Base-by-base conservation (phyloP, 2,888 invertebrate genomes). In the Noctua comes region DNA sequence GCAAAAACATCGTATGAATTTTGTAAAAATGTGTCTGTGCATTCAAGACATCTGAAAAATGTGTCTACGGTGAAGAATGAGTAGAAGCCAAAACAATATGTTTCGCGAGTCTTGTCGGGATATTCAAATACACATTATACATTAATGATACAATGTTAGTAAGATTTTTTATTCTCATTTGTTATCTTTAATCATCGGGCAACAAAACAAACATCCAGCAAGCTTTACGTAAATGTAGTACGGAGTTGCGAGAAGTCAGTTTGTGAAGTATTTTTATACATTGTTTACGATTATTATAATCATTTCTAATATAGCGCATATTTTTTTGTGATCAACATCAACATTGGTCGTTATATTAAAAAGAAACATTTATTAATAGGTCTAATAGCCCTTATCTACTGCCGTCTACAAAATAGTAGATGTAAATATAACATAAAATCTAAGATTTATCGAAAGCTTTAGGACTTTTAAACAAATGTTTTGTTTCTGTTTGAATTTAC, bases 401-500 rank as follows among this genome's bases (percentile, higher is more conserved):
- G 77, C 68, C 76, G 59, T 72, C 80, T 73, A 80, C 77, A 76
- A 78, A 43, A 77, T 71, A 68, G 24, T 72, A 68, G 59, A 72
- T 71, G 76, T 77, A 78, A 79, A 79, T 80, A 76, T 51, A 76
- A 62, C 46, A 79, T 80, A 84, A 79, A 80, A 66, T 80, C 40
- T 57, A 74, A 75, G 73, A 88, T 79, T 86, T 79, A 88, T 87
- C 54, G 59, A 80, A 77, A 74, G 68, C 68, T 79, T 76, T 65
- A 68, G 73, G 68, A 72, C 73, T 71, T 77, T 73, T 43, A 62
- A 81, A 75, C 74, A 71, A 79, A 85, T 77, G 77, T 79, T 86
- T 69, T 80, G 82, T 89, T 85, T 86, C 79, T 74, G 68, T 87
- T 88, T 69, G 69, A 86, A 86, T 87, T 88, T 86, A 88, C 80